Evolutionary conservation across 2,888 invertebrate species (phyloP).

Genomic region (Tinea trinotella): DNA sequence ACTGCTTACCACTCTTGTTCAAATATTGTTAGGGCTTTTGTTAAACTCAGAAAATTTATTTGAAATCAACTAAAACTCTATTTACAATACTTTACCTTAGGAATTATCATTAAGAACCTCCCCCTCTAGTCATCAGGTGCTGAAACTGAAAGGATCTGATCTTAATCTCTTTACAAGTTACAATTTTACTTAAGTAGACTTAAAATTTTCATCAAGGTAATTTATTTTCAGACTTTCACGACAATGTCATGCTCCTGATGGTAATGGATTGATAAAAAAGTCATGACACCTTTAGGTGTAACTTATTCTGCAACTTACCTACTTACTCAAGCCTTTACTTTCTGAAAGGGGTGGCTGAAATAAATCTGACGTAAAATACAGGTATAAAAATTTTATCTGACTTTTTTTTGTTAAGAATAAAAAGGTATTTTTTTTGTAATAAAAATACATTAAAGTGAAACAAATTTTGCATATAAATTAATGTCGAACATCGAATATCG

Average conservation of each 20-base stretch:
- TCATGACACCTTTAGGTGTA: too few species aligned
- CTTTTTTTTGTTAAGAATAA: too few species aligned
- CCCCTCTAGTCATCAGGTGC: constrained; percentile 3
- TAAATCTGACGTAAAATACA: too few species aligned
- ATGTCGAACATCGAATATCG: background rate
- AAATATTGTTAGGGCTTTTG: too few species aligned
- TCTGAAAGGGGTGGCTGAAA: too few species aligned
- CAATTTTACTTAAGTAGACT: constrained; percentile 13
- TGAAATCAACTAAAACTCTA: background rate
- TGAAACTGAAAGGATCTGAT: constrained; percentile 11
- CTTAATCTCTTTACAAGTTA: constrained; percentile 16
- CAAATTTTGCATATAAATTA: background rate
- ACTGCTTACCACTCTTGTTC: too few species aligned
- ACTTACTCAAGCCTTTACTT: too few species aligned
- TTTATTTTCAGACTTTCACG: background rate
- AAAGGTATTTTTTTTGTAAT: too few species aligned
- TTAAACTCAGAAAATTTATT: background rate
- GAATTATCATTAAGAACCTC: constrained; percentile 1
- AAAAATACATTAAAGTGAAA: background rate
- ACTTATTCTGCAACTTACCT: too few species aligned
- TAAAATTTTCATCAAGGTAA: constrained; percentile 12
- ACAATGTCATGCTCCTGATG: background rate
- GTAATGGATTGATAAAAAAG: constrained; percentile 9
- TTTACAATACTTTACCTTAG: constrained; percentile 7
- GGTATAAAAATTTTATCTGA: too few species aligned